These are phyloP conservation scores for Ibycter americanus DNA, from an alignment of 2,797 vertebrate species.

Conservation along the genomic window DNA sequence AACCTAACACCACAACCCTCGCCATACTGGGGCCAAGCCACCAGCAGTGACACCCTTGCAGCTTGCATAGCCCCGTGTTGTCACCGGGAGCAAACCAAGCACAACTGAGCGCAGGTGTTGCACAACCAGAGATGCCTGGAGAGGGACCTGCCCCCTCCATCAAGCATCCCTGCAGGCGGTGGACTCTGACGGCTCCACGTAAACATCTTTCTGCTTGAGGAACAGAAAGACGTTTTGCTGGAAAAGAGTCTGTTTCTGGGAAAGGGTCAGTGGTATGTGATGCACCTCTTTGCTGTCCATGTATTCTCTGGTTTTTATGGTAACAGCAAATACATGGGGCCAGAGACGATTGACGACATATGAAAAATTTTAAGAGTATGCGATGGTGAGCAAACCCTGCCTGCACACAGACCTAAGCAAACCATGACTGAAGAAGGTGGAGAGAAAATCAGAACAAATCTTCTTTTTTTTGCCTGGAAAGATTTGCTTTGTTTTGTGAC, in stretches of 20 bases:
- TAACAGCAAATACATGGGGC: neutral
- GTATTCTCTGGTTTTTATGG: neutral
- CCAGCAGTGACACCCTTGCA: neutral
- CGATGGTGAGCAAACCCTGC: neutral
- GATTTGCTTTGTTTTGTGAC: neutral
- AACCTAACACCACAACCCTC: neutral
- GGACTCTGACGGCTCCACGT: neutral
- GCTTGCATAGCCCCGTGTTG: rapidly evolving
- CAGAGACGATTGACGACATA: neutral
- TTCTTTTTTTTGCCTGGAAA: neutral
- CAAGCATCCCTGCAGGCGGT: neutral
- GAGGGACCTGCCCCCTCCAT: neutral
- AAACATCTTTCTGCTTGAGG: neutral
- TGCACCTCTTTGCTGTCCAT: neutral
- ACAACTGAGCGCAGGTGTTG: neutral
- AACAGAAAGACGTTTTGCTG: neutral
- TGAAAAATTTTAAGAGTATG: neutral
- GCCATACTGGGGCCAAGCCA: rapidly evolving
- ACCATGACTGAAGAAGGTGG: neutral
- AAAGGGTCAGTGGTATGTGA: neutral
- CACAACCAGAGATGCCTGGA: neutral
- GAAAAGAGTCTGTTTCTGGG: neutral
- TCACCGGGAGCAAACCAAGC: neutral
- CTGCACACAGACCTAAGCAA: neutral
- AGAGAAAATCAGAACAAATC: neutral